phyloP scores from a whole-genome alignment of 2,888 invertebrate genomes.

The Hypomecis atomaria region DNA sequence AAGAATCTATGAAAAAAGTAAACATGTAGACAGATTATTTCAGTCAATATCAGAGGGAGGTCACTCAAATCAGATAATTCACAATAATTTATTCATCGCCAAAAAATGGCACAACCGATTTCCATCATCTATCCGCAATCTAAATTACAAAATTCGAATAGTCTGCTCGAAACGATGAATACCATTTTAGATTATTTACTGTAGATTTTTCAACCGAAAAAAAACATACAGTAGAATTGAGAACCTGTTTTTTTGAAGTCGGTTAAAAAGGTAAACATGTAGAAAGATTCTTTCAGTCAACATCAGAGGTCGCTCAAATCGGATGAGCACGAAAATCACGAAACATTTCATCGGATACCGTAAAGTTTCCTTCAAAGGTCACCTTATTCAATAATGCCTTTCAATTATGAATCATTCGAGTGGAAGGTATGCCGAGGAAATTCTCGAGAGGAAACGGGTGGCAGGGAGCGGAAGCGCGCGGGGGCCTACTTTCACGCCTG shows the following conservation, averaged over 20 bases:
- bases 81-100: too few relatives aligned
- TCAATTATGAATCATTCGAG: conserved; percentile 43
- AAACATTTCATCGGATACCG: conserved; percentile 26
- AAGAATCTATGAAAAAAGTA: neutral
- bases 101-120: too few relatives aligned
- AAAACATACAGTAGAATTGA: too few relatives aligned
- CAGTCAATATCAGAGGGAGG: conserved; percentile 12
- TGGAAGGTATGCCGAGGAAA: conserved; percentile 54
- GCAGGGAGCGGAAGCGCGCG: conserved; percentile 64
- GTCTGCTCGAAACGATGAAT: too few relatives aligned
- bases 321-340: conserved; percentile 20
- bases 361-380: conserved; percentile 36
- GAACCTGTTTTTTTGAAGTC: too few relatives aligned
- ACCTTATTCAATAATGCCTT: conserved; percentile 37
- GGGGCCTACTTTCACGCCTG: conserved; percentile 69
- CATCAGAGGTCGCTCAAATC: conserved; percentile 8
- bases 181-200: too few relatives aligned
- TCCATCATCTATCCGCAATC: too few relatives aligned
- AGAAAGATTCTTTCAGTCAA: neutral
- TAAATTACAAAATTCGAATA: too few relatives aligned
- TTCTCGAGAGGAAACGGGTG: conserved; percentile 63
- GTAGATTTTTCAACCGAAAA: too few relatives aligned
- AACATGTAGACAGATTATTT: conserved; percentile 8
- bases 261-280: neutral
- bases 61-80: conserved; percentile 13